Evolutionary conservation across 2,888 invertebrate species (phyloP).

Genomic region (Galerucella pusilla): DNA sequence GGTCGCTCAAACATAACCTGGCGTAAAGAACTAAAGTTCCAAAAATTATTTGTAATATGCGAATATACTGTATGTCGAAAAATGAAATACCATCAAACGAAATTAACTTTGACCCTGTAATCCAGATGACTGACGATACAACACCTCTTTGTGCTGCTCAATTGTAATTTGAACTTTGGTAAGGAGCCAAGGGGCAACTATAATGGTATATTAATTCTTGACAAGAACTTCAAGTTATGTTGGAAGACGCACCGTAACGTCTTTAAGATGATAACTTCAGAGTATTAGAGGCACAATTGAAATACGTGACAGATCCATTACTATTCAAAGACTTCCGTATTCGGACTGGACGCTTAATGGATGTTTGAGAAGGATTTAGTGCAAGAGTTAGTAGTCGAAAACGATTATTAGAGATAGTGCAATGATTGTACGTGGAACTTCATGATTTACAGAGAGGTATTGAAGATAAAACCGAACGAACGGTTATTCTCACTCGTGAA

Average conservation of each 20-base stretch:
- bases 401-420: neutral
- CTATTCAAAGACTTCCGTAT: conserved; percentile 18
- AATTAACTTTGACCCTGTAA: too few species aligned
- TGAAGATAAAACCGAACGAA: too few species aligned
- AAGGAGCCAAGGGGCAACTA: conserved; percentile 12
- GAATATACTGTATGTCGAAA: too few species aligned
- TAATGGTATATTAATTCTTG: conserved; percentile 30
- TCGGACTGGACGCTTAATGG: conserved; percentile 17
- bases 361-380: conserved; percentile 11
- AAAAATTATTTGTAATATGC: too few species aligned
- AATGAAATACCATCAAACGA: too few species aligned
- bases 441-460: neutral
- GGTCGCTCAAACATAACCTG: too few species aligned
- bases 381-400: neutral
- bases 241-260: conserved; percentile 38
- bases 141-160: conserved; percentile 3
- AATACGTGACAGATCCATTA: conserved; percentile 42
- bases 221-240: conserved; percentile 21
- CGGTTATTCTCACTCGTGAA: too few species aligned
- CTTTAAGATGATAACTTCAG: conserved; percentile 43
- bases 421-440: too few species aligned
- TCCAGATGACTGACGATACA: too few species aligned
- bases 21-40: too few species aligned
- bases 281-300: conserved; percentile 44
- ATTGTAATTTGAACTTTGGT: conserved; percentile 20